Evolutionary conservation across 2,113 vertebrate genomes (phyloP).

Genomic region (Sinocyclocheilus maitianheensis): DNA sequence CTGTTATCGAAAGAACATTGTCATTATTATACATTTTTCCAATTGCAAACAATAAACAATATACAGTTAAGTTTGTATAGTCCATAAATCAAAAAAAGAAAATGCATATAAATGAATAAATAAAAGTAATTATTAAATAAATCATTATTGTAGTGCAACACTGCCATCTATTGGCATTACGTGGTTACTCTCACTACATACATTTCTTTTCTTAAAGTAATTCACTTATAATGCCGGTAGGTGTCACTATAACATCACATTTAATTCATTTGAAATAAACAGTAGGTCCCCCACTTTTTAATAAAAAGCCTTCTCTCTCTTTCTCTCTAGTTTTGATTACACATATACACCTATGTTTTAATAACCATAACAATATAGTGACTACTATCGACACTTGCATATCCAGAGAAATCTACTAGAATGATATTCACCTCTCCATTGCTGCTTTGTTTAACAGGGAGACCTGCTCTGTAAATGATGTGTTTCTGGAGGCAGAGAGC

Average conservation of each 20-base stretch:
- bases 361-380: not conserved
- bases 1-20: too few species aligned
- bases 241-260: conserved; percentile 9
- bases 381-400: not conserved
- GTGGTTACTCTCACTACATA: not conserved
- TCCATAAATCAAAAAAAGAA: not conserved
- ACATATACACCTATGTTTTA: not conserved
- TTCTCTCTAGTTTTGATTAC: not conserved
- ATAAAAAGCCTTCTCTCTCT: not conserved
- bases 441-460: not conserved
- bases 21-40: too few species aligned
- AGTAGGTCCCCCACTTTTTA: not conserved
- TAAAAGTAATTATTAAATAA: not conserved
- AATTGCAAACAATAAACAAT: too few species aligned
- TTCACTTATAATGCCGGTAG: not conserved
- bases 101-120: not conserved
- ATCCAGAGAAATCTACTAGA: not conserved
- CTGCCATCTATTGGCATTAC: conserved; percentile 43
- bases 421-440: not conserved
- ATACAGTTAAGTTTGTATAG: too few species aligned
- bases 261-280: not conserved
- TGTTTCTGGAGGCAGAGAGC: not conserved
- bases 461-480: not conserved
- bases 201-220: not conserved
- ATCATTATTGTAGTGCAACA: not conserved